Evolutionary conservation across 2,797 vertebrate genomes (phyloP).

Genomic region (Strix occidentalis): DNA sequence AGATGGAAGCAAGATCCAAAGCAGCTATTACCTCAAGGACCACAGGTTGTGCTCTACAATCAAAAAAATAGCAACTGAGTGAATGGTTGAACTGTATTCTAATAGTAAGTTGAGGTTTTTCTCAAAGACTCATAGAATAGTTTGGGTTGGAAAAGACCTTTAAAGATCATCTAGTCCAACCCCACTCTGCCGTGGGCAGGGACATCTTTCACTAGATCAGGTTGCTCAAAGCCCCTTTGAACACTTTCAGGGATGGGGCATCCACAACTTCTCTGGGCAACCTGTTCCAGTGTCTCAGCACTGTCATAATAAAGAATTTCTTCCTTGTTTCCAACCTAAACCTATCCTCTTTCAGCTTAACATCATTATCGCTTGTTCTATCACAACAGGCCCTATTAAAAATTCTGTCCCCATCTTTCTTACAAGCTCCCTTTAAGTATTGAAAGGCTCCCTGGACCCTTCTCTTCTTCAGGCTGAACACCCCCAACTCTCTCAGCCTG

Average conservation of each 20-base stretch:
- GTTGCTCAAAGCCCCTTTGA: neutral
- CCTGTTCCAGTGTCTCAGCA: neutral
- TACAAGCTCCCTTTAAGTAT: neutral
- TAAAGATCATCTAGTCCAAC: neutral
- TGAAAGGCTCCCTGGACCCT: neutral
- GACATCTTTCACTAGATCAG: neutral
- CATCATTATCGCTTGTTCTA: neutral
- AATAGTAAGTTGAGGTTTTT: accelerated
- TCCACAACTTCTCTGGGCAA: neutral
- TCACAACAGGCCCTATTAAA: accelerated
- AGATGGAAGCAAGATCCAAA: neutral
- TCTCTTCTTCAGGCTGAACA: neutral
- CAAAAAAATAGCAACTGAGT: neutral
- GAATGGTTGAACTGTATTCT: neutral
- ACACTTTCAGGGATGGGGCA: neutral
- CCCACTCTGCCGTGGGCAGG: accelerated
- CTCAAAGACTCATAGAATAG: neutral
- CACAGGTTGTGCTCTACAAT: neutral
- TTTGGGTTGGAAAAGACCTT: neutral
- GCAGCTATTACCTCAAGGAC: neutral
- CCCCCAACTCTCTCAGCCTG: neutral
- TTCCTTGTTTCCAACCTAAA: neutral
- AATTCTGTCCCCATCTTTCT: neutral
- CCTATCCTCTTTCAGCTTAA: neutral
- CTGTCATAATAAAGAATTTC: neutral